A percentile compares a stretch with the other conserved stretches of the same genome.
Evolutionary conservation across 2,888 invertebrate genomes (phyloP).

Genomic region (Pyrocoelia pectoralis): DNA sequence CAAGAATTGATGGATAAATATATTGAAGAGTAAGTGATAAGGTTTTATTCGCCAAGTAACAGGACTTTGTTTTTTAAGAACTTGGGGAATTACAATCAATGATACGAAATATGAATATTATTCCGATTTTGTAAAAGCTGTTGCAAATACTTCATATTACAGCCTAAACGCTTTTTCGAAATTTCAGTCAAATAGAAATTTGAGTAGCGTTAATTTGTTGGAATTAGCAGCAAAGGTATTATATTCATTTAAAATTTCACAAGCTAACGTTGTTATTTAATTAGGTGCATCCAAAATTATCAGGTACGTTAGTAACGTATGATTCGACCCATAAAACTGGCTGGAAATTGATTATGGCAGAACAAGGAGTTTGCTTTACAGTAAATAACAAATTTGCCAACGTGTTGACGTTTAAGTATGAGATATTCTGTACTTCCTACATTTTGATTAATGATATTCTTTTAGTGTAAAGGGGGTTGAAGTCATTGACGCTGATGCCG

Average conservation of each 20-base stretch:
- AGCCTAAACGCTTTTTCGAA: slow-evolving; percentile 56
- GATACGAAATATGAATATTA: slow-evolving; percentile 61
- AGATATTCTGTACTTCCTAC: neutral
- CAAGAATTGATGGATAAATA: slow-evolving; percentile 50
- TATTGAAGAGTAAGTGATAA: slow-evolving; percentile 51
- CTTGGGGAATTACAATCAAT: slow-evolving; percentile 58
- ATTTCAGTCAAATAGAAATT: slow-evolving; percentile 58
- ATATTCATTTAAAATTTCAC: neutral
- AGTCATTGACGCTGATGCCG: slow-evolving; percentile 15
- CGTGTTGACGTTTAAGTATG: slow-evolving; percentile 62
- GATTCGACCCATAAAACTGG: slow-evolving; percentile 52
- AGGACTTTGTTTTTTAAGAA: slow-evolving; percentile 44
- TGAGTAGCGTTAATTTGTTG: slow-evolving; percentile 58
- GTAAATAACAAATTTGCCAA: slow-evolving; percentile 67
- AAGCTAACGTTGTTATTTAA: slow-evolving; percentile 7
- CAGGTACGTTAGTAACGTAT: slow-evolving; percentile 62
- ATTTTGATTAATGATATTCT: too few species aligned
- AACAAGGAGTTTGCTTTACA: slow-evolving; percentile 70
- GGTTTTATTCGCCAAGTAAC: neutral
- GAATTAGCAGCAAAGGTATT: slow-evolving; percentile 61
- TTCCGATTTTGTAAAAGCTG: slow-evolving; percentile 58
- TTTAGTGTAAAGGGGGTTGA: slow-evolving; percentile 26
- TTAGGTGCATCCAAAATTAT: slow-evolving; percentile 62
- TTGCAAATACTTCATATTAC: slow-evolving; percentile 60
- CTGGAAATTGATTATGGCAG: slow-evolving; percentile 69